Conservation (phyloP, 1,140 invertebrate genomes). For the Odontomachus brunneus region DNA sequence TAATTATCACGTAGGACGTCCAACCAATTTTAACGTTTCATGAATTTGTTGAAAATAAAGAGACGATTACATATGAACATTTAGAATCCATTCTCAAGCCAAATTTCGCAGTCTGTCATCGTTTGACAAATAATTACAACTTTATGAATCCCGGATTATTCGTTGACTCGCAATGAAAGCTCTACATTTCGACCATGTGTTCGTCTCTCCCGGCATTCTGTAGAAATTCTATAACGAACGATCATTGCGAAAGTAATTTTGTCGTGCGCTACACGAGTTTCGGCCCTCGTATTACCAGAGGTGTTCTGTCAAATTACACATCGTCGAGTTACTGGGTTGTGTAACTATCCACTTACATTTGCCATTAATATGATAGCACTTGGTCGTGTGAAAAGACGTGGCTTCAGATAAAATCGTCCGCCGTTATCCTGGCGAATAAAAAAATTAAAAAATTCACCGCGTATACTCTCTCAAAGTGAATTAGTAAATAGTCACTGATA, state of each 20-base stretch:
- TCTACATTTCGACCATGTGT: constrained; percentile 21
- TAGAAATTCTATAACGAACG: constrained; percentile 39
- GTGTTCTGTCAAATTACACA: constrained; percentile 4
- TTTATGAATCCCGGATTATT: too few species aligned
- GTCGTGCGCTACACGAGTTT: constrained; percentile 5
- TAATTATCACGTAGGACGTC: too few species aligned
- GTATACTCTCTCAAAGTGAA: too few species aligned
- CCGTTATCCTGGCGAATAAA: not conserved
- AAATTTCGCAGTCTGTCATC: too few species aligned
- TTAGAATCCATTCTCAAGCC: too few species aligned
- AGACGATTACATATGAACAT: too few species aligned
- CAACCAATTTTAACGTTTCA: too few species aligned
- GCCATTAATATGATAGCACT: not conserved
- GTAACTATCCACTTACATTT: not conserved
- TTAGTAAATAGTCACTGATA: too few species aligned
- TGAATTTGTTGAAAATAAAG: too few species aligned
- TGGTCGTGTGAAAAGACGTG: not conserved
- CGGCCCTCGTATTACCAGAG: not conserved
- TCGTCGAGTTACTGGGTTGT: not conserved
- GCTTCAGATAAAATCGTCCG: not conserved
- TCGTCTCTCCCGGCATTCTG: not conserved
- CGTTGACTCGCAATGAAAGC: not conserved
- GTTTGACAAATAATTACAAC: too few species aligned
- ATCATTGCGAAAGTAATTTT: constrained; percentile 20
- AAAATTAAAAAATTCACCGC: not conserved